phyloP scores from a whole-genome alignment of 1,140 invertebrate genomes.

The Drosophila punjabiensis region DNA sequence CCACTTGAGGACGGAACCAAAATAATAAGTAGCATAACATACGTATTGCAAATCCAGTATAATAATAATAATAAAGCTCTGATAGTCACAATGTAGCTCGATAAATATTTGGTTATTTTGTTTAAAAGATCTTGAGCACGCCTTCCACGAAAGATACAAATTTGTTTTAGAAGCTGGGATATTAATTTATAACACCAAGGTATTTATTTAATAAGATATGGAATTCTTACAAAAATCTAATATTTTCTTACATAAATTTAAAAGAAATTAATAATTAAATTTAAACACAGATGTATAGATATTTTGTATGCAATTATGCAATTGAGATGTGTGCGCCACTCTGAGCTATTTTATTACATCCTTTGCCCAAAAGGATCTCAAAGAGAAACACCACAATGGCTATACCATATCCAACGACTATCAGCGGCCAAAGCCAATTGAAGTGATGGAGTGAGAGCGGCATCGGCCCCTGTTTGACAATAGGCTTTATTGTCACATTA shows the following conservation, averaged over 20 bases:
- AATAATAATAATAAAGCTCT: no score
- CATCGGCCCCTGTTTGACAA: no score
- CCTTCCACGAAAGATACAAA: no score
- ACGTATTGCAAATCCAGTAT: no score
- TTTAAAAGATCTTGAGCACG: no score
- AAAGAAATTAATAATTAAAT: not conserved
- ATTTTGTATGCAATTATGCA: not conserved
- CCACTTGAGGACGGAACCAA: no score
- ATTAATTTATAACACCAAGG: not conserved
- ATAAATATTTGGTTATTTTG: no score
- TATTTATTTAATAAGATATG: not conserved
- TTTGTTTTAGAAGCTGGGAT: no score
- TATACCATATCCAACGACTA: slow-evolving; percentile 9
- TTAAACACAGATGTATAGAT: not conserved
- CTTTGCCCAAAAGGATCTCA: slow-evolving; percentile 5
- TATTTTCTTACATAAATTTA: not conserved
- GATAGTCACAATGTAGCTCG: no score
- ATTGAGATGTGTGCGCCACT: not conserved
- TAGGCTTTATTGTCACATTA: not conserved
- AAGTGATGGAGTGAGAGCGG: slow-evolving; percentile 11
- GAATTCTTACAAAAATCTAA: not conserved
- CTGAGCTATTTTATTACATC: not conserved
- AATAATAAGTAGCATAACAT: no score
- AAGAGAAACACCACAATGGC: slow-evolving; percentile 19
- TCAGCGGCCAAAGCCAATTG: slow-evolving; percentile 18